These are phyloP conservation scores for Cosmorhoe ocellata DNA, from an alignment of 2,888 invertebrate species.

Conservation along the genomic window DNA sequence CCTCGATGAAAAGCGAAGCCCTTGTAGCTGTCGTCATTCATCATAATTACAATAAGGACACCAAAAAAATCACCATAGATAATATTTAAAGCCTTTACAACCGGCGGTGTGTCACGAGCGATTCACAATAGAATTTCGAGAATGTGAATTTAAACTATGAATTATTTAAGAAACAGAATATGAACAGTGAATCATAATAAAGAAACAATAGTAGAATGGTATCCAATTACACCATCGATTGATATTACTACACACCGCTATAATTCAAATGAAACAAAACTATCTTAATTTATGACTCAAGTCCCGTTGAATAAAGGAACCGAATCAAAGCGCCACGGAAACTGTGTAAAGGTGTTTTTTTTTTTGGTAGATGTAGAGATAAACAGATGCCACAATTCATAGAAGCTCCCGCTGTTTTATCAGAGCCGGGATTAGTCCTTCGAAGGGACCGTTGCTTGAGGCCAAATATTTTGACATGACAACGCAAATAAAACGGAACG, in stretches of 20 bases:
- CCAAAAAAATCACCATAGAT: conserved; percentile 45
- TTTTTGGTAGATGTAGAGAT: conserved; percentile 69
- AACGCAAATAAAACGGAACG: conserved; percentile 61
- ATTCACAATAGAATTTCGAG: conserved; percentile 29
- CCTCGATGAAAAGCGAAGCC: conserved; percentile 50
- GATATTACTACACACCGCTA: conserved; percentile 79
- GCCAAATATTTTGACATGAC: conserved; percentile 77
- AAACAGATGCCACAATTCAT: conserved; percentile 72
- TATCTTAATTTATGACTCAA: conserved; percentile 72
- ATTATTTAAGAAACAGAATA: conserved; percentile 42
- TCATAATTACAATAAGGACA: conserved; percentile 57
- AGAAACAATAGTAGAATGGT: conserved; percentile 65
- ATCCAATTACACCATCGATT: conserved; percentile 80
- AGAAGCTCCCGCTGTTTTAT: conserved; percentile 79
- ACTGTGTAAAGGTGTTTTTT: conserved; percentile 64
- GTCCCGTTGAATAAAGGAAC: conserved; percentile 77
- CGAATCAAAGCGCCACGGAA: conserved; percentile 76
- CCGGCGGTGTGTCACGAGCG: conserved; percentile 37
- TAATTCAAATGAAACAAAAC: conserved; percentile 79
- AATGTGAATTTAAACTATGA: conserved; percentile 16
- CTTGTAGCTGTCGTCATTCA: conserved; percentile 55
- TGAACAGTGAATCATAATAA: conserved; percentile 60
- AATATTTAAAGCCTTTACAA: conserved; percentile 39
- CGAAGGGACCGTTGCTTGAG: conserved; percentile 51
- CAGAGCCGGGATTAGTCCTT: conserved; percentile 75